A percentile compares a stretch with the other conserved stretches of the same genome.
phyloP scores from a whole-genome alignment of 1,140 invertebrate species.

The Hylyphantes graminicola region DNA sequence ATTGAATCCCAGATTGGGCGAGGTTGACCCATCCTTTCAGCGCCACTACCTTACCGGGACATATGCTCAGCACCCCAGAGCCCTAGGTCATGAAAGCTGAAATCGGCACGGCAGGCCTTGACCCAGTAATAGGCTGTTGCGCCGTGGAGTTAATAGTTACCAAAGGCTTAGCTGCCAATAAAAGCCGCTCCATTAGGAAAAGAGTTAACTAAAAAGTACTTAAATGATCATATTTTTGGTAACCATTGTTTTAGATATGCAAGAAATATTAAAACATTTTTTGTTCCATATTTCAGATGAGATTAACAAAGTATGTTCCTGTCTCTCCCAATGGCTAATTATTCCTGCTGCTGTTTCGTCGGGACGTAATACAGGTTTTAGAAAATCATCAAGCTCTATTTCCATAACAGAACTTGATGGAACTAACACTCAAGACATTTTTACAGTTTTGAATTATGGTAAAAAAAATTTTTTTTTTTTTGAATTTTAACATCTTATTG shows the following conservation, averaged over 20 bases:
- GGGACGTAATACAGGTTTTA: conserved; percentile 20
- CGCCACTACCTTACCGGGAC: no score
- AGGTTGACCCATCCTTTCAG: no score
- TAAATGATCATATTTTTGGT: no score
- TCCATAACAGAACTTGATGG: conserved; percentile 56
- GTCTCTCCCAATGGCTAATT: conserved; percentile 36
- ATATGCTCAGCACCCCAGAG: no score
- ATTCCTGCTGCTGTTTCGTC: not conserved
- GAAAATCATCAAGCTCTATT: conserved; percentile 45
- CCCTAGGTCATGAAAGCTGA: no score
- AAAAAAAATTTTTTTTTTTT: not conserved
- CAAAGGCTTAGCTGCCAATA: no score
- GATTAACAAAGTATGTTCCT: conserved; percentile 18
- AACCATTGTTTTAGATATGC: not conserved
- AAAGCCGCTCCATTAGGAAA: no score
- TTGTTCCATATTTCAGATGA: conserved; percentile 35
- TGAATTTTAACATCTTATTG: not conserved
- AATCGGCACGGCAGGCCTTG: no score
- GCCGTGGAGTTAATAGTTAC: no score
- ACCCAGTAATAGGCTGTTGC: no score
- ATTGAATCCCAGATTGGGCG: no score
- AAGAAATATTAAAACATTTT: not conserved
- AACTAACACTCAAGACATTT: conserved; percentile 40
- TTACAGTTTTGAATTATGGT: conserved; percentile 52
- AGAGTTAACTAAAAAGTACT: no score